Conservation (phyloP, 2,797 vertebrate species). For the Gorsachius magnificus region DNA sequence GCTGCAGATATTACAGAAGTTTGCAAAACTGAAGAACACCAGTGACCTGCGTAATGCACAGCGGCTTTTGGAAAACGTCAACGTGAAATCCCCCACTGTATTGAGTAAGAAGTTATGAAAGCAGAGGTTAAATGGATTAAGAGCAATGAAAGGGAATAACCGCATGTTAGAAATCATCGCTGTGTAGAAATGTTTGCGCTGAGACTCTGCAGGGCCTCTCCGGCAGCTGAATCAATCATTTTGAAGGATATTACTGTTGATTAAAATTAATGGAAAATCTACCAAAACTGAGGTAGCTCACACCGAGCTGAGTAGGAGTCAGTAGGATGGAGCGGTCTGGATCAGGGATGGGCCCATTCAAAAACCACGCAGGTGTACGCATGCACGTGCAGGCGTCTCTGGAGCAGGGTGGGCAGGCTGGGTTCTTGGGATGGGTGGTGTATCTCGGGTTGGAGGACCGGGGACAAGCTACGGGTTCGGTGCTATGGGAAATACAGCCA, state of each 20-base stretch:
- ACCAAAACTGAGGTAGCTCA: neutral
- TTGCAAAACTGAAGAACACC: neutral
- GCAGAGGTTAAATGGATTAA: constrained; percentile 36
- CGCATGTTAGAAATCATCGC: neutral
- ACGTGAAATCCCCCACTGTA: neutral
- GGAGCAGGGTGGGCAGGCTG: neutral
- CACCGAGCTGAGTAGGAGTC: neutral
- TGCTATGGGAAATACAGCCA: too few relatives aligned
- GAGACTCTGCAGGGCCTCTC: constrained; percentile 1
- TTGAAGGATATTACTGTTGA: constrained; percentile 14
- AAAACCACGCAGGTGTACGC: too few relatives aligned
- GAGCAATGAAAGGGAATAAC: constrained; percentile 17
- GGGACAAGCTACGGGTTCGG: too few relatives aligned
- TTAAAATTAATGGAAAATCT: neutral
- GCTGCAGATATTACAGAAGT: neutral
- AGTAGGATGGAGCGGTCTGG: accelerated
- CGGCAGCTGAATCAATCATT: neutral
- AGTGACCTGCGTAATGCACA: neutral
- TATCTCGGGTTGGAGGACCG: neutral
- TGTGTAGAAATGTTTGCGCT: neutral
- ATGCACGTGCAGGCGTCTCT: accelerated
- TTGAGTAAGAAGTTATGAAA: neutral
- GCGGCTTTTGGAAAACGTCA: neutral
- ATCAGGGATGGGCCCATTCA: accelerated
- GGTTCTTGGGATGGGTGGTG: accelerated